Percentiles rank a stretch among this genome's conserved stretches.
phyloP scores from a whole-genome alignment of 2,888 invertebrate species.

The Hypercompe scribonia region DNA sequence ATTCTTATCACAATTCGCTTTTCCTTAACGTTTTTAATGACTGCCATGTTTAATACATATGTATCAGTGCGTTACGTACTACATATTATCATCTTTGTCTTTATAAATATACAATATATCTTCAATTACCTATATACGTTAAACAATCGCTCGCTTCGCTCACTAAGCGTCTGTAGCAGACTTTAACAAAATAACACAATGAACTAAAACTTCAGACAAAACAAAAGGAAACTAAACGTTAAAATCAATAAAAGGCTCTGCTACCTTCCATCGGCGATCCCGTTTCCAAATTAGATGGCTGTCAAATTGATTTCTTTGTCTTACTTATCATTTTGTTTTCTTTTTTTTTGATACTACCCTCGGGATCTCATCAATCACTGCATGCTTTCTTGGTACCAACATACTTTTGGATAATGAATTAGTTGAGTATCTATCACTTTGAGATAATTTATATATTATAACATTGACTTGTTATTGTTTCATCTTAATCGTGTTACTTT shows the following conservation, averaged over 20 bases:
- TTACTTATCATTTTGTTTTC: constrained; percentile 43
- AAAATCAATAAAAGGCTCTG: constrained; percentile 32
- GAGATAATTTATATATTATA: constrained; percentile 3
- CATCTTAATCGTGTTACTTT: not conserved
- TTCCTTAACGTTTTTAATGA: not conserved
- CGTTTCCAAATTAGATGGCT: constrained; percentile 61
- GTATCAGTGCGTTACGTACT: no score
- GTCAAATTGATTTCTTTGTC: constrained; percentile 47
- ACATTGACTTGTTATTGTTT: not conserved
- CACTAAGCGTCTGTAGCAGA: not conserved
- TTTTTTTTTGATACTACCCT: constrained; percentile 47
- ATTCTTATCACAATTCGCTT: not conserved
- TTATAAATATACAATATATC: not conserved
- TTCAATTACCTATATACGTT: not conserved
- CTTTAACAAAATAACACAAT: not conserved
- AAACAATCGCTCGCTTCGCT: not conserved
- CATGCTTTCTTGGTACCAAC: constrained; percentile 30
- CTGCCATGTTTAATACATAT: not conserved
- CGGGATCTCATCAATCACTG: constrained; percentile 62
- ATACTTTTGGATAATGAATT: constrained; percentile 30
- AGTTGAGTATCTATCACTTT: constrained; percentile 14
- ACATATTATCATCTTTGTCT: not conserved
- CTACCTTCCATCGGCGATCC: constrained; percentile 50
- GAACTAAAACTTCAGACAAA: not conserved
- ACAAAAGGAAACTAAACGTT: constrained; percentile 13